Base-by-base conservation (phyloP, 2,888 invertebrate genomes). In the Subacronicta megacephala region DNA sequence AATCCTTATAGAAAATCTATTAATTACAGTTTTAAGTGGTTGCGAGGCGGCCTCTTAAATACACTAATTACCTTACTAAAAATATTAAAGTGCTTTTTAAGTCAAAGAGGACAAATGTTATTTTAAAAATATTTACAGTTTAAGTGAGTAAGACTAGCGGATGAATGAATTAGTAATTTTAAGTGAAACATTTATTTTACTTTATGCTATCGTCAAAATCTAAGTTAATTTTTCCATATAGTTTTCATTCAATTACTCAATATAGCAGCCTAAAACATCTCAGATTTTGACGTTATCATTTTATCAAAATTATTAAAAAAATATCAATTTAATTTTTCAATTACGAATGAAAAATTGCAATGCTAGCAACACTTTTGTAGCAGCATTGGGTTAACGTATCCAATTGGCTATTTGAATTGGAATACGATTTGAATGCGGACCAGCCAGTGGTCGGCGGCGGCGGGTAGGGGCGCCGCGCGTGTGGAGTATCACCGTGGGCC, bases 61-160 rank as follows among this genome's bases (percentile, higher is more conserved):
- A 58, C 6, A 52, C 53, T n/a, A 26, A 72, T 64, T 61, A 61
- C 47, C 13, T 60, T 62, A 65, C 33, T 68, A 62, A 67, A 67
- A 73, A 73, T 76, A 67, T 73, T 67, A 58, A 73, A 71, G 62
- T 73, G 64, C 55, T 63, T 62, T 70, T 58, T 71, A 80, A 66
- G 62, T 72, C 59, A 72, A 82, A 80, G 83, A 78, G 76, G 82
- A 82, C 67, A 78, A 77, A 80, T 63, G 29, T 60, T 60, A 79
- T 66, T 61, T 61, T 67, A 60, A 68, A 72, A 70, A 71, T 69
- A 65, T 62, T 70, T 70, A 77, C 73, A 73, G 51, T 63, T 64
- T 75, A 63, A 66, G 60, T 72, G 50, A 66, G 61, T 65, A 80
- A 72, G 82, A 87, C 85, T 87, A 88, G 87, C 74, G 68, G 71